These are phyloP conservation scores for Stichopus horrens DNA, from an alignment of 53 echinoderm and acorn worm genomes.

Conservation along the genomic window DNA sequence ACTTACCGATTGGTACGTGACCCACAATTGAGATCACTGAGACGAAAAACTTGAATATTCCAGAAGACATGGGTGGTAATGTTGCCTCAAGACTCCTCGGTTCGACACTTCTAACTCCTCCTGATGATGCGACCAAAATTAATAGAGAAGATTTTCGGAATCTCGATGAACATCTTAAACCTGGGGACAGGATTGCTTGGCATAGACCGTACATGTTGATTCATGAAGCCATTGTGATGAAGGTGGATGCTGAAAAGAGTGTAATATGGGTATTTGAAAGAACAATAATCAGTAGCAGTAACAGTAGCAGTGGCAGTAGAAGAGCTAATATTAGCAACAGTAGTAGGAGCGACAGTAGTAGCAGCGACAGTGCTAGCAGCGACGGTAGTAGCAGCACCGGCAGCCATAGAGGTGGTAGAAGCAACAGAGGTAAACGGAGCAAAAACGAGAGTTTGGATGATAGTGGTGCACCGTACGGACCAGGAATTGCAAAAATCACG, in stretches of 20 bases:
- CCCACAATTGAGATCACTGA: too few species aligned
- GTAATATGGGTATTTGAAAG: conserved; percentile 12
- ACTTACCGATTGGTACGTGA: too few species aligned
- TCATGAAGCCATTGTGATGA: background rate
- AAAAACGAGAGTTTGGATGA: too few species aligned
- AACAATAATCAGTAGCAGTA: background rate
- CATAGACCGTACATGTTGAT: conserved; percentile 3
- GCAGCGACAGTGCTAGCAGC: background rate
- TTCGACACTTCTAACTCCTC: background rate
- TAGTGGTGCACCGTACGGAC: background rate
- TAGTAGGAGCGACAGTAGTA: background rate
- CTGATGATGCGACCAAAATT: background rate
- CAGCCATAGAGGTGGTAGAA: background rate
- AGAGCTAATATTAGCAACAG: background rate
- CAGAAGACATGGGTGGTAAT: too few species aligned
- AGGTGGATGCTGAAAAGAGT: background rate
- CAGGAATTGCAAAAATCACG: too few species aligned
- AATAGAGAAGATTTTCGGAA: background rate
- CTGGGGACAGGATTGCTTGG: conserved; percentile 11
- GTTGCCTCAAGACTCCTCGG: too few species aligned
- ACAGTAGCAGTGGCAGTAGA: background rate
- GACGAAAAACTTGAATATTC: too few species aligned
- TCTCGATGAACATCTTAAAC: background rate
- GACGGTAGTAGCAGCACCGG: background rate
- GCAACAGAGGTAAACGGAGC: too few species aligned